Base-by-base conservation (phyloP, 1,140 invertebrate genomes). In the Drosophila nigromelanica region DNA sequence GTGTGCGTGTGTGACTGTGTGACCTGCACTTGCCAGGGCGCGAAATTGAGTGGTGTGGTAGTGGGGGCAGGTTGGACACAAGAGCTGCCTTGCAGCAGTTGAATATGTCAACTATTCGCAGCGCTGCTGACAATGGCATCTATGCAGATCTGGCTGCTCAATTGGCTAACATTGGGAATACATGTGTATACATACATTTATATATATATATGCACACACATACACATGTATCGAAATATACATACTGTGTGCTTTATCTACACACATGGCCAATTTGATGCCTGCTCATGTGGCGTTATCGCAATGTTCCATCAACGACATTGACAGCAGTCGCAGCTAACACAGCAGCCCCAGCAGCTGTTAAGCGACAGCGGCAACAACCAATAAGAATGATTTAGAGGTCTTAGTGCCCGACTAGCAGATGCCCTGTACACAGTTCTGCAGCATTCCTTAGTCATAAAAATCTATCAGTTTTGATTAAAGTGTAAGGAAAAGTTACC, bases 251-350 rank as follows among this genome's bases (percentile, higher is more conserved):
- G 33, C 33, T 35, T 35, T 35, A 35, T 35, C 33, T 56, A 39
- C 15, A 43, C 45, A 27, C 27, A 47, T 30, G 58, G 63, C 58
- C 75, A 77, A 74, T 68, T 73, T 73, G 50, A 59, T 73, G 76
- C n/a, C 45, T 64, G 72, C 42, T 75, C 59, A 82, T 62, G 80
- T 72, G 80, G 76, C 80, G 80, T 82, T 83, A 83, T 72, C 80
- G 72, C 72, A 82, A 79, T 82, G 80, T 81, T 61, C 54, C 71
- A 70, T 68, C 71, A 62, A 48, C 70, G 67, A 66, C 80, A 82
- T 80, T 82, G 80, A 80, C 80, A 86, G 80, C 62, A 47, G 67
- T 76, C 79, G 60, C 56, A 48, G 43, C 15, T 24, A 21, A 50
- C 51, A 18, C 45, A 24, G 45, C 30, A 18, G n/a, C 39, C 33